Percentiles rank a stretch among this genome's conserved stretches.
phyloP scores from a whole-genome alignment of 1,140 invertebrate genomes.

The Mamestra configurata region DNA sequence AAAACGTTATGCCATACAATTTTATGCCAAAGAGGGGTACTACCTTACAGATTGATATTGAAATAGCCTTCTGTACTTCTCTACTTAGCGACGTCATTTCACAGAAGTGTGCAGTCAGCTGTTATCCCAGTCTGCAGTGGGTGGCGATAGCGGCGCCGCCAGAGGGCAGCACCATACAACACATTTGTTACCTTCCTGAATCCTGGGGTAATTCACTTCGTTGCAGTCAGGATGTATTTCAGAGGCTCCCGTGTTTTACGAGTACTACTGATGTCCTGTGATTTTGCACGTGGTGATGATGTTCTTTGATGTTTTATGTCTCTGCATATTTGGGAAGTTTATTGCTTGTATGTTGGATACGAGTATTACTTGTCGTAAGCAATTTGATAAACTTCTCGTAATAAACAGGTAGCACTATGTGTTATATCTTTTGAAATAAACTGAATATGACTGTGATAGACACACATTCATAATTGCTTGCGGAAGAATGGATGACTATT shows the following conservation, averaged over 20 bases:
- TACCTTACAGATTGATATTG: too few relatives aligned
- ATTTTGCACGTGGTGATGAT: not conserved
- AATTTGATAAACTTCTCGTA: too few relatives aligned
- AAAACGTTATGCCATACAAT: too few relatives aligned
- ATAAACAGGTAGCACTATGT: too few relatives aligned
- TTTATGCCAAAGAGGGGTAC: too few relatives aligned
- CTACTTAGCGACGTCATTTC: not conserved
- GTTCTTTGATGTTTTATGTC: not conserved
- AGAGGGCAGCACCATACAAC: slow-evolving; percentile 14
- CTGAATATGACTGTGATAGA: too few relatives aligned
- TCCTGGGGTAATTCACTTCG: slow-evolving; percentile 29
- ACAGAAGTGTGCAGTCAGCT: slow-evolving; percentile 18
- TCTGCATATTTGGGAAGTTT: not conserved
- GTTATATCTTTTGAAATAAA: too few relatives aligned
- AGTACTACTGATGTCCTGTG: not conserved
- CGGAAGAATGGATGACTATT: too few relatives aligned
- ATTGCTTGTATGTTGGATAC: not conserved
- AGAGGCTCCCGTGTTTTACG: slow-evolving; percentile 8
- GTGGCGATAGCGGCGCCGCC: not conserved
- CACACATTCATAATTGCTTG: too few relatives aligned
- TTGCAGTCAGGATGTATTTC: not conserved
- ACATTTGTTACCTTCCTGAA: slow-evolving; percentile 31
- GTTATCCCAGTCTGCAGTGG: not conserved
- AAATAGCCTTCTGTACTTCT: not conserved
- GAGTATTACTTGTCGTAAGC: too few relatives aligned